Evolutionary conservation across 2,113 vertebrate genomes (phyloP).

Genomic region (Coturnix japonica): DNA sequence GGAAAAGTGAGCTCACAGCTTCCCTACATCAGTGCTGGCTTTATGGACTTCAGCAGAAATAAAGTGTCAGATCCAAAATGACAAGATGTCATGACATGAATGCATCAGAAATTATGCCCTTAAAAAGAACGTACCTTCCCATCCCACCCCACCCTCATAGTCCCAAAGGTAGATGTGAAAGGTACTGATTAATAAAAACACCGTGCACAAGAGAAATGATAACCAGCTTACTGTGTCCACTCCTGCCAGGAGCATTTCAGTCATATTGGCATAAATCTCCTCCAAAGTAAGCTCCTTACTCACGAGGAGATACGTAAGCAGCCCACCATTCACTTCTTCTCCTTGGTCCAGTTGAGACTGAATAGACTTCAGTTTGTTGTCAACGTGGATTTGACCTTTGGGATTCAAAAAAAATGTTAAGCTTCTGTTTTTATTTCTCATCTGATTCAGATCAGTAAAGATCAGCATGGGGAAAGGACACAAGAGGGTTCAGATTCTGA

Average conservation of each 20-base stretch:
- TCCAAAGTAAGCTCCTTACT: slow-evolving; percentile 88
- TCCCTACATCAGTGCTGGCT: background rate
- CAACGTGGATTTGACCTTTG: slow-evolving; percentile 88
- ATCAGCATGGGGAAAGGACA: background rate
- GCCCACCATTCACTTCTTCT: slow-evolving; percentile 82
- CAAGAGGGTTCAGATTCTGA: background rate
- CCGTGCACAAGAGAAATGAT: background rate
- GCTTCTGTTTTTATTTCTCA: background rate
- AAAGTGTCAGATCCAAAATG: background rate
- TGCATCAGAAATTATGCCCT: background rate
- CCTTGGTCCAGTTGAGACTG: slow-evolving; percentile 79
- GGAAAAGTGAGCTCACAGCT: background rate
- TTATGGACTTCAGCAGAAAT: background rate
- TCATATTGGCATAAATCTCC: slow-evolving; percentile 93
- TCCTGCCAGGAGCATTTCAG: slow-evolving; percentile 94
- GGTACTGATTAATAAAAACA: background rate
- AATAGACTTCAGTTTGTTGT: slow-evolving; percentile 84
- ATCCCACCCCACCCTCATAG: background rate
- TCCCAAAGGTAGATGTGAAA: background rate
- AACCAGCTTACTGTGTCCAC: slow-evolving; percentile 86
- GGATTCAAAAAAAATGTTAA: slow-evolving; percentile 23
- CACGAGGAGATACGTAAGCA: slow-evolving; percentile 88
- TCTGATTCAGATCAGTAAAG: background rate
- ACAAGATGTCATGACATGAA: background rate
- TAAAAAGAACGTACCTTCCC: background rate